Evolutionary conservation across 2,797 vertebrate genomes (phyloP), one percentile per base, ranked within the genome.

Genomic region (Dendrocincla fuliginosa): DNA sequence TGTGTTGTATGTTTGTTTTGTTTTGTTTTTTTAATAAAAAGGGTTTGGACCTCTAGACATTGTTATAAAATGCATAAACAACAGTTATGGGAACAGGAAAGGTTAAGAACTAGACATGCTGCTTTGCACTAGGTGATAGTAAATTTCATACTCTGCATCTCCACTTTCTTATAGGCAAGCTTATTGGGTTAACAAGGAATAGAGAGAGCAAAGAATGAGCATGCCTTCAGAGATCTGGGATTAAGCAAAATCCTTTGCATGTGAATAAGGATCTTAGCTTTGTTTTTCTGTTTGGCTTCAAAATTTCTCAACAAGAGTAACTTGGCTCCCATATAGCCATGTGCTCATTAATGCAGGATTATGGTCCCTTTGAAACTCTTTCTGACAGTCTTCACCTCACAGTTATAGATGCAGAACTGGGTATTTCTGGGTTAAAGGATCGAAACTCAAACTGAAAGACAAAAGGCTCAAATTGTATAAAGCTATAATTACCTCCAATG

Each of bases 281-380:
- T 97, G 87, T 94, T 96, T 96, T 87, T 56, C 90, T 92, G 75
- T 94, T 95, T 95, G 87, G 90, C 89, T 93, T 95, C 81, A 92
- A 83, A 83, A 95, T 87, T 96, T 94, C 87, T 91, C 92, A 93
- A 85, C 89, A 93, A 89, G 84, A 93, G 56, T 39, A 95, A 96
- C 71, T 93, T 95, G 95, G 95, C 89, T 96, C 41, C 61, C 32
- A 32, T 56, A 85, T 89, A 96, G 78, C 81, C 91, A 41, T 87
- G 59, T 82, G 79, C 95, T 97, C 89, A 95, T 96, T 96, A 96
- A 95, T 91, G 93, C 69, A 96, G 95, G 93, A 96, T 97, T 96
- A 96, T 63, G 74, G 88, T 95, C 96, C 94, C 95, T 94, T 92
- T 91, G 95, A 90, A 97, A 95, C 89, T 87, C 90, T 67, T 93